Base-by-base conservation (phyloP, 2,888 invertebrate species). In the Drosophila emarginata region DNA sequence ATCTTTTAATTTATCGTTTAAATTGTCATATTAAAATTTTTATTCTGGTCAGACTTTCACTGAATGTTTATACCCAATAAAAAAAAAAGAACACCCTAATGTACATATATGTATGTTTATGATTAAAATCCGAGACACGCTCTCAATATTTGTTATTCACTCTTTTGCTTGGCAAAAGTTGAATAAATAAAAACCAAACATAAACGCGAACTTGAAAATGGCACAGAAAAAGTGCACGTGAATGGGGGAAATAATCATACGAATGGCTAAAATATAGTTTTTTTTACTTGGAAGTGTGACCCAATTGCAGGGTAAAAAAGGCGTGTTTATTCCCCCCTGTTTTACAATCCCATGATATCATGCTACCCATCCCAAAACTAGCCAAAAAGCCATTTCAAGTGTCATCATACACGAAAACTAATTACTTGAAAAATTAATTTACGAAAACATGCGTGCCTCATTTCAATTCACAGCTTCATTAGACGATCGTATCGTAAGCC, bases 151-250 rank as follows among this genome's bases (percentile, higher is more conserved):
- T 26, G 52, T 36, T 51, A 50, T 52, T 53, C 50, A 67, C 56
- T 45, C 45, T 21, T 45, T 45, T 62, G 40, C 56, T 15, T 26
- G 32, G 32, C 23, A 37, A 50, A 57, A 57, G 51, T 53, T 52
- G 15, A 51, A 54, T 62, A 61, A 32, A 32, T 32, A 32, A 32
- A 32, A 32, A 28, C 2, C 26, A 39, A 66, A 63, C 52, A 14
- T 51, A 74, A 62, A 73, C 66, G 64, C 74, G 77, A 83, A 78
- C 84, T 76, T 77, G 76, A 83, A 82, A 83, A 77, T 65, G 66
- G 64, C 65, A 67, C 66, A 75, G 57, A 71, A 76, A 72, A 76
- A 74, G 69, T 67, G 52, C 45, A 36, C 39, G 53, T 64, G 61
- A 53, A 37, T 45, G 14, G 7, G 6, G 15, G 4, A 15, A 64